Percentiles rank a stretch among this genome's conserved stretches.
Evolutionary conservation across 2,113 vertebrate species (phyloP).

Genomic region (Dendropsophus ebraccatus): DNA sequence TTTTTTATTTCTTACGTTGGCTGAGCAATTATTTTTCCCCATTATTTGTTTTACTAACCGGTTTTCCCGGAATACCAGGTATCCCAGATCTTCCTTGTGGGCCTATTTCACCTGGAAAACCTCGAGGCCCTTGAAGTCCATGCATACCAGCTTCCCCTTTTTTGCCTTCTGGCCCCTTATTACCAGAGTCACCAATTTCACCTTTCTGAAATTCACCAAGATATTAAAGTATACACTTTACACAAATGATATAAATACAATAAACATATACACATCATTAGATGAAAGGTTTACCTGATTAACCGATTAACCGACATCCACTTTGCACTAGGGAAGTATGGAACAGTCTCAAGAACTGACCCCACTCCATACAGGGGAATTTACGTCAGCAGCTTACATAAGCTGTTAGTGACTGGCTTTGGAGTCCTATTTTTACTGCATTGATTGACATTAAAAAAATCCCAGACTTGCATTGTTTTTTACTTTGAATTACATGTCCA

Average conservation of each 20-base stretch:
- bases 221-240: background rate
- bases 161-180: constrained; percentile 47
- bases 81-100: constrained; percentile 50
- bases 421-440: too few species aligned
- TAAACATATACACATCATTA: background rate
- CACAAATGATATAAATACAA: background rate
- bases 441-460: too few species aligned
- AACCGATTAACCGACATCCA: too few species aligned
- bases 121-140: constrained; percentile 49
- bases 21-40: background rate
- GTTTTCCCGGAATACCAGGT: constrained; percentile 64
- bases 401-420: too few species aligned
- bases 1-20: background rate
- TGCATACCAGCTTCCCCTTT: constrained; percentile 48
- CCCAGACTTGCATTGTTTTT: too few species aligned
- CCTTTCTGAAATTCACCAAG: constrained; percentile 52
- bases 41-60: constrained; percentile 21
- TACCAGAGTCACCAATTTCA: constrained; percentile 43
- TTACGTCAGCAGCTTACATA: too few species aligned
- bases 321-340: too few species aligned
- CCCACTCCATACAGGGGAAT: too few species aligned
- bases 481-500: too few species aligned
- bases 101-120: constrained; percentile 48
- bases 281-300: too few species aligned
- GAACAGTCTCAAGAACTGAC: too few species aligned